Percentiles rank a stretch among this genome's conserved stretches.
phyloP scores from a whole-genome alignment of 1,140 invertebrate genomes.

The Aphaenogaster ashmeadi region DNA sequence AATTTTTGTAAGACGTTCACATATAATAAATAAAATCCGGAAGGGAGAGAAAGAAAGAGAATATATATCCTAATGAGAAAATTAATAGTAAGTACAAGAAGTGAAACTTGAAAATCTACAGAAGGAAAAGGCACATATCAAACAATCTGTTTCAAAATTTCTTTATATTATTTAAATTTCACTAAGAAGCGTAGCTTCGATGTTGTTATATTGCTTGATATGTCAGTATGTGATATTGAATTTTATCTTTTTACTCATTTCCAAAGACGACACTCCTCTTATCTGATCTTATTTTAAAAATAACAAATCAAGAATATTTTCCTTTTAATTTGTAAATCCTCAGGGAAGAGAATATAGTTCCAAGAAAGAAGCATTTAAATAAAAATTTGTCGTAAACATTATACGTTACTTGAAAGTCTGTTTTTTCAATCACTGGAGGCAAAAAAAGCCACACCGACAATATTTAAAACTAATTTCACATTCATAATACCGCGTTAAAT shows the following conservation, averaged over 20 bases:
- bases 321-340: slow-evolving; percentile 1
- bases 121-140: background rate
- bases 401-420: background rate
- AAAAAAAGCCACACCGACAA: background rate
- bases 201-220: background rate
- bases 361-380: background rate
- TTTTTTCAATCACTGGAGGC: background rate
- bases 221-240: background rate
- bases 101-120: background rate
- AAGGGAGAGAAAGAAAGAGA: background rate
- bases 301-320: background rate
- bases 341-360: background rate
- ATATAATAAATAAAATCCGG: background rate
- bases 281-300: background rate
- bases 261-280: background rate
- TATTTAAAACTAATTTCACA: slow-evolving; percentile 9
- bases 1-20: background rate
- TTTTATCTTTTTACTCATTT: background rate
- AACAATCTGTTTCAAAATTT: background rate
- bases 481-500: background rate
- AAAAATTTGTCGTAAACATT: background rate
- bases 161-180: background rate
- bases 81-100: background rate
- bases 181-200: background rate
- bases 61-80: background rate